Conservation (phyloP, 2,113 vertebrate genomes). For the Neodon shergylaensis region DNA sequence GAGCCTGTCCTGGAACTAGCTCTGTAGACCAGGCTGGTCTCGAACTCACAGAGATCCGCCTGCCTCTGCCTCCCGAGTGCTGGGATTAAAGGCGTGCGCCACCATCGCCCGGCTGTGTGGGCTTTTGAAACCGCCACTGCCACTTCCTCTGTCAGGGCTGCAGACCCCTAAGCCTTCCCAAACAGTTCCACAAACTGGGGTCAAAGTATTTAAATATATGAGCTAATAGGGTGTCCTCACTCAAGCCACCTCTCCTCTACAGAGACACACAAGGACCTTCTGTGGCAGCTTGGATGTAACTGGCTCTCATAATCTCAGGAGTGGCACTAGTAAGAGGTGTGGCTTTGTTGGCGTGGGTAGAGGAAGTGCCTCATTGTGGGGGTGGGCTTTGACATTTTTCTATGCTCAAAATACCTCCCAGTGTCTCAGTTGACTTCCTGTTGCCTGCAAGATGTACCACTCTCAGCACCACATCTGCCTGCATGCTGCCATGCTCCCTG, state of each 20-base stretch:
- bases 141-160: neutral
- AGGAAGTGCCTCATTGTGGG: neutral
- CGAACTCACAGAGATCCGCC: too few relatives aligned
- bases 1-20: too few relatives aligned
- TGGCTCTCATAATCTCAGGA: neutral
- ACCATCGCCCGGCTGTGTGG: too few relatives aligned
- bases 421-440: neutral
- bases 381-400: neutral
- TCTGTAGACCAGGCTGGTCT: too few relatives aligned
- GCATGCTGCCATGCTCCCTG: too few relatives aligned
- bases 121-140: neutral
- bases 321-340: neutral
- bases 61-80: too few relatives aligned
- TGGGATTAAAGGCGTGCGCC: too few relatives aligned
- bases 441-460: neutral
- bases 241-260: neutral
- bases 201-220: neutral
- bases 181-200: neutral
- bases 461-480: neutral
- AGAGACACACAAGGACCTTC: neutral
- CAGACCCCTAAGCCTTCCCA: neutral
- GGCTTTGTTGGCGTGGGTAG: neutral
- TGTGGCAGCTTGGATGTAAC: neutral
- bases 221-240: too few relatives aligned
- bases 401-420: neutral